phyloP scores from a whole-genome alignment of 2,888 invertebrate genomes.

The Protophormia terraenovae region DNA sequence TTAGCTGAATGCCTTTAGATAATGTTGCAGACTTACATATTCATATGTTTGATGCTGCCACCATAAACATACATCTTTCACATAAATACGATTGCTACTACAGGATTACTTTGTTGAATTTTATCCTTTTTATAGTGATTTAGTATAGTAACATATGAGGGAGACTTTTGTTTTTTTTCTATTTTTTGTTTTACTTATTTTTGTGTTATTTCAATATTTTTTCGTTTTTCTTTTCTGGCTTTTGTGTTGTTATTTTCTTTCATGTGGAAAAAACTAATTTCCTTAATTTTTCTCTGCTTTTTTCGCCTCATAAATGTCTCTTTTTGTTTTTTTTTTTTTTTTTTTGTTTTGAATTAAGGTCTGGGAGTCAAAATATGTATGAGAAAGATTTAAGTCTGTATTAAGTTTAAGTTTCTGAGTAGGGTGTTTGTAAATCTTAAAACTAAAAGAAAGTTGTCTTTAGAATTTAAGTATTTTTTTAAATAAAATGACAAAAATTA shows the following conservation, averaged over 20 bases:
- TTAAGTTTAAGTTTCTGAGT: background rate
- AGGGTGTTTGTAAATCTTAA: no score
- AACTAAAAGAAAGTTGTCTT: no score
- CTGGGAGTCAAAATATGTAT: background rate
- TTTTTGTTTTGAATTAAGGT: background rate
- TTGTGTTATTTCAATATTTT: conserved; percentile 56
- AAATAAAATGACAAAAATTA: no score
- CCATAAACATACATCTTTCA: background rate
- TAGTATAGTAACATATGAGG: conserved; percentile 22
- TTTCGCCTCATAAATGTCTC: conserved; percentile 54
- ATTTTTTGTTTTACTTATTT: conserved; percentile 10
- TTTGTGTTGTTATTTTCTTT: conserved; percentile 51
- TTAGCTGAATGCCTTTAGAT: conserved; percentile 20
- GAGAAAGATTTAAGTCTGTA: background rate
- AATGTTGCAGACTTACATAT: background rate
- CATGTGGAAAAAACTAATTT: conserved; percentile 74
- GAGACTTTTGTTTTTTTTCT: background rate
- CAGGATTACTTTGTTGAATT: conserved; percentile 31
- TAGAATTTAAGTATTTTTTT: no score
- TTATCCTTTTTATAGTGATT: conserved; percentile 43
- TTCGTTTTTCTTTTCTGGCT: conserved; percentile 12
- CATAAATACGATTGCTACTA: background rate
- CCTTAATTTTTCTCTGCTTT: conserved; percentile 69
- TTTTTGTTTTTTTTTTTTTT: conserved; percentile 7
- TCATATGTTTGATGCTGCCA: background rate